phyloP scores from a whole-genome alignment of 2,797 vertebrate genomes.

The Lepus townsendii region DNA sequence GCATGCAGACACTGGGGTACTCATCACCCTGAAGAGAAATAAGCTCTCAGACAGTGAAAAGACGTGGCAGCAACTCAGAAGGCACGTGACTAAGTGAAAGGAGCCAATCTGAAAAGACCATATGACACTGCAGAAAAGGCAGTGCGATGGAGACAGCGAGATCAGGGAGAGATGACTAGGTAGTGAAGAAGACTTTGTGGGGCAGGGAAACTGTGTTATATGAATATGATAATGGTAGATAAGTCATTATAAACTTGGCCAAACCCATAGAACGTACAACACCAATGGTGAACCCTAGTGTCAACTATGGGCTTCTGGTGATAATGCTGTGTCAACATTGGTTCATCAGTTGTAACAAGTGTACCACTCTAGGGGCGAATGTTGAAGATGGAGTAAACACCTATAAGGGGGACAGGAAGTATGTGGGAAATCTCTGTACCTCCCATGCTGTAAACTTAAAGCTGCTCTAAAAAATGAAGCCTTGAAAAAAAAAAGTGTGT shows the following conservation, averaged over 20 bases:
- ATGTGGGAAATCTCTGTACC: neutral
- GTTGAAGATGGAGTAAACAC: neutral
- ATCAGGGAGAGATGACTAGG: neutral
- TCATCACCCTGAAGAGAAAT: neutral
- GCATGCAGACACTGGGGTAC: neutral
- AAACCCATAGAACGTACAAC: neutral
- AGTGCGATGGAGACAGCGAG: neutral
- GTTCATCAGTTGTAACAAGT: neutral
- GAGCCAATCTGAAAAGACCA: neutral
- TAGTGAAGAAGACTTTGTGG: neutral
- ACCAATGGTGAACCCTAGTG: neutral
- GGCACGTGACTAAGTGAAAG: neutral
- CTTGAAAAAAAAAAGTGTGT: too few relatives aligned
- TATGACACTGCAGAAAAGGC: neutral
- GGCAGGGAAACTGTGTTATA: neutral
- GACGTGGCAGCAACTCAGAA: neutral
- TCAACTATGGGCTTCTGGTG: neutral
- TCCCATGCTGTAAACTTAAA: neutral
- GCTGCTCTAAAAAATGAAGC: neutral
- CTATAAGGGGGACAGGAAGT: neutral
- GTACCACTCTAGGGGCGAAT: neutral
- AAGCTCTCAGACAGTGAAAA: neutral
- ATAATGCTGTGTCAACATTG: neutral
- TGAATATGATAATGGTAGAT: neutral
- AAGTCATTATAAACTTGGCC: neutral